A percentile compares a stretch with the other conserved stretches of the same genome.
Evolutionary conservation across 2,113 vertebrate genomes (phyloP).

Genomic region (Calidris pugnax): DNA sequence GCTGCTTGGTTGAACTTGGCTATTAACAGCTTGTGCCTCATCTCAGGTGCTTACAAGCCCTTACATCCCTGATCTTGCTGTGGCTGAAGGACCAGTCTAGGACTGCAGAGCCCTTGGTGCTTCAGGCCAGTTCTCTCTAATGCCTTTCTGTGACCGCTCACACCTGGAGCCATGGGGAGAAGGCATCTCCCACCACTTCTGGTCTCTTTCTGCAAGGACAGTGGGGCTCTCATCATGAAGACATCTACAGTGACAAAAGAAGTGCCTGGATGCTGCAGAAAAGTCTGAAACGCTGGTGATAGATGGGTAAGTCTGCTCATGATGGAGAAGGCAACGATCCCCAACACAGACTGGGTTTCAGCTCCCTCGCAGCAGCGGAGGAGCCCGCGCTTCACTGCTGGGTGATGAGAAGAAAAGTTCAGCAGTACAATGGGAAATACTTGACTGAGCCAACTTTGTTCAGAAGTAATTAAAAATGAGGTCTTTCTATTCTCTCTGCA

Average conservation of each 20-base stretch:
- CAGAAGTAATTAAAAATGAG: not conserved
- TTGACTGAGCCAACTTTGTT: constrained; percentile 54
- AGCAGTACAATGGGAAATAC: constrained; percentile 57
- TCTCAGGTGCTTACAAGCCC: not conserved
- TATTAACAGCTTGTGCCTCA: not conserved
- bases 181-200: not conserved
- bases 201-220: not conserved
- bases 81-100: not conserved
- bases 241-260: not conserved
- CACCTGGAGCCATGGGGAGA: not conserved
- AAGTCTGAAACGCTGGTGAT: not conserved
- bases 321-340: not conserved
- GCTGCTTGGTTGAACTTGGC: not conserved
- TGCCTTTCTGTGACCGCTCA: not conserved
- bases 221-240: not conserved
- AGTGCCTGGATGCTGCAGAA: not conserved
- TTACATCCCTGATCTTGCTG: not conserved
- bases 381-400: not conserved
- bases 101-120: not conserved
- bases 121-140: not conserved
- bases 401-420: not conserved
- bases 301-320: not conserved
- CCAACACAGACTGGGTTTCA: not conserved
- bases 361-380: constrained; percentile 12
- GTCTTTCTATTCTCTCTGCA: constrained; percentile 44